phyloP scores from a whole-genome alignment of 1,140 invertebrate species.

The Onthophagus taurus region DNA sequence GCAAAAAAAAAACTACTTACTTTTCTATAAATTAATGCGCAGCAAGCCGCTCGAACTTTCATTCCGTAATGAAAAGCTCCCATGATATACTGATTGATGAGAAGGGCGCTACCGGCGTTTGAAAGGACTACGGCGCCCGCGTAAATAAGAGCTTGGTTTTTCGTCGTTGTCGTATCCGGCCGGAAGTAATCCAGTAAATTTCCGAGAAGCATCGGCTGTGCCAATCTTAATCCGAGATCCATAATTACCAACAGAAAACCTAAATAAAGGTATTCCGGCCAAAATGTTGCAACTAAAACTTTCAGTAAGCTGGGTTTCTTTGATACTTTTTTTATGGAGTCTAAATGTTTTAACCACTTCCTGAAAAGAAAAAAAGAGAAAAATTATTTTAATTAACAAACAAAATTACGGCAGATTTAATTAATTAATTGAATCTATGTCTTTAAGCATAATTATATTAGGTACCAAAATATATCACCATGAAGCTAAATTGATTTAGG shows the following conservation, averaged over 20 bases:
- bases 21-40: constrained; percentile 60
- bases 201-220: constrained; percentile 45
- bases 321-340: constrained; percentile 25
- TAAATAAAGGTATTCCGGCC: constrained; percentile 34
- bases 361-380: constrained; percentile 14
- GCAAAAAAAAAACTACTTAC: too few species aligned
- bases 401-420: too few species aligned
- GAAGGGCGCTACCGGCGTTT: constrained; percentile 42
- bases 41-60: constrained; percentile 49
- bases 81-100: constrained; percentile 52
- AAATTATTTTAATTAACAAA: too few species aligned
- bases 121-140: constrained; percentile 49
- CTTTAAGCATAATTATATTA: too few species aligned
- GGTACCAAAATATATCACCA: too few species aligned
- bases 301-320: constrained; percentile 34
- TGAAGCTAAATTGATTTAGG: too few species aligned
- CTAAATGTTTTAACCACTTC: constrained; percentile 38
- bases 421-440: too few species aligned
- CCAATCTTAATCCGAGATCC: constrained; percentile 28
- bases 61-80: constrained; percentile 50
- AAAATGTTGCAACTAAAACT: constrained; percentile 38
- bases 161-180: constrained; percentile 30
- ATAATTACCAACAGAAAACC: constrained; percentile 30
- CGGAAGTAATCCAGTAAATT: constrained; percentile 45
- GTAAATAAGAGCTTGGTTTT: constrained; percentile 44